Evolutionary conservation across 2,888 invertebrate species (phyloP).

Genomic region (Drosophila ustulata): DNA sequence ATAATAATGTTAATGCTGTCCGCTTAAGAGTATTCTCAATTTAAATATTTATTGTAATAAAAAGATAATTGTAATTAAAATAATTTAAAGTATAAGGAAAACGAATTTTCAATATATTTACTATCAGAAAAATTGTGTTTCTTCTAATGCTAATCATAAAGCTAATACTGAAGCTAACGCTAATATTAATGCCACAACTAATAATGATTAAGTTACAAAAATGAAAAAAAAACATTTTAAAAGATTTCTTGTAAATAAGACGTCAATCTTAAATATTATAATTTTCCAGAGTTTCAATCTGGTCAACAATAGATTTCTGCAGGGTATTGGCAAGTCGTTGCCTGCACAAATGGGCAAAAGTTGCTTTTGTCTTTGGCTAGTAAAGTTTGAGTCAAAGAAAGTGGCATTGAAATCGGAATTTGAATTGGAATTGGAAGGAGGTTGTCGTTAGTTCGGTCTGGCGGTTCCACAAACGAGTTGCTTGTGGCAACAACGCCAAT

Average conservation of each 20-base stretch:
- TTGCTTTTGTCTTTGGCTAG: not conserved
- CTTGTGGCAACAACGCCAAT: not conserved
- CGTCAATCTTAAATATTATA: too few relatives aligned
- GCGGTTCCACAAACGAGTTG: constrained; percentile 3
- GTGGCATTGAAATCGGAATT: constrained; percentile 20
- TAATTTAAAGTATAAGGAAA: too few relatives aligned
- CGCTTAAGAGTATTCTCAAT: too few relatives aligned
- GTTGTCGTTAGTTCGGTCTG: constrained; percentile 32
- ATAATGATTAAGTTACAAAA: not conserved
- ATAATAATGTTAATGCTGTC: too few relatives aligned
- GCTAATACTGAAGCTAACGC: not conserved
- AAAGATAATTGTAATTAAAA: too few relatives aligned
- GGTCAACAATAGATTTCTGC: not conserved
- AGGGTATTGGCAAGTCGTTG: constrained; percentile 12
- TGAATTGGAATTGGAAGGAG: constrained; percentile 18
- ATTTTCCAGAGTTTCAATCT: too few relatives aligned
- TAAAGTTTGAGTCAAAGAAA: constrained; percentile 10
- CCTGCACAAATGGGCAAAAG: not conserved
- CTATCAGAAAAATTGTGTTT: too few relatives aligned
- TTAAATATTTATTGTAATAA: too few relatives aligned
- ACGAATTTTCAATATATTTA: too few relatives aligned
- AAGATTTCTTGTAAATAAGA: not conserved
- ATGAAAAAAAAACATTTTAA: not conserved
- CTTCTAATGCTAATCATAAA: not conserved
- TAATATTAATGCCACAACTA: not conserved